Evolutionary conservation across 2,797 vertebrate genomes (phyloP).

Genomic region (Australoheros facetus): DNA sequence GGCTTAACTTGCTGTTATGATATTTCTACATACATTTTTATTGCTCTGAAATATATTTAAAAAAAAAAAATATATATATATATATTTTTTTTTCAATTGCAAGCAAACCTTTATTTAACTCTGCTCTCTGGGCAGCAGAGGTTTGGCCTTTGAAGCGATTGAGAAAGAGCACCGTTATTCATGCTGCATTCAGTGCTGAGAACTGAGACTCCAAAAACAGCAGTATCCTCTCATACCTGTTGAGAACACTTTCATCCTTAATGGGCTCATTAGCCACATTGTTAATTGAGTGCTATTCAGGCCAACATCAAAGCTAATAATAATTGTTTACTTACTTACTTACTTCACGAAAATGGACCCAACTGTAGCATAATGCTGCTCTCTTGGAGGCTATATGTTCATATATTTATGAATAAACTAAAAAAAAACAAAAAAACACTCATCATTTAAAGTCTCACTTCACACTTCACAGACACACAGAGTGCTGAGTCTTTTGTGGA

Average conservation of each 20-base stretch:
- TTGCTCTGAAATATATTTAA: conserved; percentile 4
- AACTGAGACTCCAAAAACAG: conserved; percentile 80
- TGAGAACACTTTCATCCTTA: conserved; percentile 87
- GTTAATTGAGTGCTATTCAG: conserved; percentile 86
- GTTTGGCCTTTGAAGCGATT: conserved; percentile 79
- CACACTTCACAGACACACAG: not conserved
- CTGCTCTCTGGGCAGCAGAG: conserved; percentile 74
- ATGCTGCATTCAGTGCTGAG: conserved; percentile 77
- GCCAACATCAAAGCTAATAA: conserved; percentile 84
- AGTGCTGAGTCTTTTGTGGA: conserved; percentile 1
- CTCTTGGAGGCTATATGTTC: conserved; percentile 58
- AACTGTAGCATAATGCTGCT: conserved; percentile 66
- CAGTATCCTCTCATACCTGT: conserved; percentile 85
- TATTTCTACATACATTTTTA: not conserved
- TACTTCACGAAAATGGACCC: conserved; percentile 71
- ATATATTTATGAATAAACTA: conserved; percentile 50
- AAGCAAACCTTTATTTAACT: conserved; percentile 76
- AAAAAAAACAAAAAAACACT: conserved; percentile 1
- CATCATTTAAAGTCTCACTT: conserved; percentile 36
- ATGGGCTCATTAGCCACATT: conserved; percentile 87
- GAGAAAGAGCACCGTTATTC: conserved; percentile 77
- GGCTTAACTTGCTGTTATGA: not conserved
- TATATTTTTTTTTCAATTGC: conserved; percentile 24
- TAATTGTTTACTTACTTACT: conserved; percentile 80
- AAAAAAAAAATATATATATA: conserved; percentile 14